Conservation (phyloP, 2,797 vertebrate species). For the Catostomus latipinnis region DNA sequence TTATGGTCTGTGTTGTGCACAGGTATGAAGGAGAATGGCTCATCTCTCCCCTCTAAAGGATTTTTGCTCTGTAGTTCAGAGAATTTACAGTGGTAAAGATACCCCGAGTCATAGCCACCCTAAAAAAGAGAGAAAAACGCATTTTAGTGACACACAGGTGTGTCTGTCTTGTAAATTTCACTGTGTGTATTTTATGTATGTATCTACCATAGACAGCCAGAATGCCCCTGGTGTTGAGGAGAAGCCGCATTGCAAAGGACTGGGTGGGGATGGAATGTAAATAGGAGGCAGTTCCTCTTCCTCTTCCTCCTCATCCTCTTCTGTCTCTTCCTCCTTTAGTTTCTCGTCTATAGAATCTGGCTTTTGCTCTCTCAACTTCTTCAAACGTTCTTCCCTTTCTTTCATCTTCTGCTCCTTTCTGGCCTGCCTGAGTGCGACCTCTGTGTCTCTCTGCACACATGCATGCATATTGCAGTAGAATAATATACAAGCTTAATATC, state of each 20-base stretch:
- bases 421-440: slow-evolving; percentile 74
- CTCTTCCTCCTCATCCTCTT: slow-evolving; percentile 71
- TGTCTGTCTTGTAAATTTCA: not conserved
- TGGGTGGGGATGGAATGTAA: slow-evolving; percentile 81
- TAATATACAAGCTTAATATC: not conserved
- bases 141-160: not conserved
- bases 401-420: slow-evolving; percentile 74
- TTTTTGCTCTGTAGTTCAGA: slow-evolving; percentile 72
- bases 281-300: slow-evolving; percentile 81
- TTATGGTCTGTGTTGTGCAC: slow-evolving; percentile 78
- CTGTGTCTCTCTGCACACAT: slow-evolving; percentile 79
- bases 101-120: slow-evolving; percentile 90
- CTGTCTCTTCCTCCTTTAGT: slow-evolving; percentile 64
- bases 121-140: slow-evolving; percentile 59
- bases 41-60: slow-evolving; percentile 74
- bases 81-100: slow-evolving; percentile 91
- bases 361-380: slow-evolving; percentile 69
- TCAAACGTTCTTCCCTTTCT: slow-evolving; percentile 65
- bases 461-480: not conserved
- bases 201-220: slow-evolving; percentile 91
- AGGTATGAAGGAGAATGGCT: slow-evolving; percentile 82
- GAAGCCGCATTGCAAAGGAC: slow-evolving; percentile 89
- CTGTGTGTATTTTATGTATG: slow-evolving; percentile 23
- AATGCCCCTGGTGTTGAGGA: slow-evolving; percentile 88
- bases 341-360: slow-evolving; percentile 56